Percentiles rank a stretch among this genome's conserved stretches.
phyloP scores from a whole-genome alignment of 1,140 invertebrate species.

The Drosophila dunni region DNA sequence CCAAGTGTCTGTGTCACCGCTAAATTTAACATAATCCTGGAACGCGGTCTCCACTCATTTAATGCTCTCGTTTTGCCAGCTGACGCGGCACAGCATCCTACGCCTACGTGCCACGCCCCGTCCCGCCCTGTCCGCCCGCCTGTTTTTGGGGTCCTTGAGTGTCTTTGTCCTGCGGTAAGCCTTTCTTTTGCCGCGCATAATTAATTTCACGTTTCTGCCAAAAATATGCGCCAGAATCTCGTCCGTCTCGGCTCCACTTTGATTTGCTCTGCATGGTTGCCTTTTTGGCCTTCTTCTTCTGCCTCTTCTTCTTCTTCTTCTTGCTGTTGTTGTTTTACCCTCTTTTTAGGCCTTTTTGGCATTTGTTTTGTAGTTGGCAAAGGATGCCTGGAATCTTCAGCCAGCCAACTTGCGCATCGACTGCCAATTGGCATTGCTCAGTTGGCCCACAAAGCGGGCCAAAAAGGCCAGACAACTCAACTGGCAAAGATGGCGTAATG shows the following conservation, averaged over 20 bases:
- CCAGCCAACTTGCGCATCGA: constrained; percentile 20
- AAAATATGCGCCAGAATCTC: constrained; percentile 75
- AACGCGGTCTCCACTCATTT: constrained; percentile 45
- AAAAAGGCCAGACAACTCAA: constrained; percentile 10
- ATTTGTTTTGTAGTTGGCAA: constrained; percentile 51
- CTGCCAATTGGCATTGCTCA: constrained; percentile 47
- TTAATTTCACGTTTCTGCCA: constrained; percentile 80
- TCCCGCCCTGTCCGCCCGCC: constrained; percentile 22
- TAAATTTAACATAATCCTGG: constrained; percentile 80
- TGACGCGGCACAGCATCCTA: constrained; percentile 43
- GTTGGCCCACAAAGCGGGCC: constrained; percentile 31
- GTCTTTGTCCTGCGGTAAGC: constrained; percentile 54
- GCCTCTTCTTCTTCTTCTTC: constrained; percentile 3
- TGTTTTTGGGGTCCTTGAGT: constrained; percentile 27
- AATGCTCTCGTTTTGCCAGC: constrained; percentile 60
- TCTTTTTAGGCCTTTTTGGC: constrained; percentile 2
- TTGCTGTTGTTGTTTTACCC: constrained; percentile 33
- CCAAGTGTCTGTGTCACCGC: constrained; percentile 80
- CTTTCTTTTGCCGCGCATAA: constrained; percentile 72
- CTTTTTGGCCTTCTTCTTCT: constrained; percentile 19
- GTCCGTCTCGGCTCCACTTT: constrained; percentile 55
- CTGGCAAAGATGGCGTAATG: constrained; percentile 19
- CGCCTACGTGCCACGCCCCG: constrained; percentile 8
- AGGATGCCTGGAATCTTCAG: constrained; percentile 7
- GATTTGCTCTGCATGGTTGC: constrained; percentile 50